Evolutionary conservation across 1,140 invertebrate species (phyloP), one percentile per base, ranked within the genome.

Genomic region (Teleogryllus occipitalis): DNA sequence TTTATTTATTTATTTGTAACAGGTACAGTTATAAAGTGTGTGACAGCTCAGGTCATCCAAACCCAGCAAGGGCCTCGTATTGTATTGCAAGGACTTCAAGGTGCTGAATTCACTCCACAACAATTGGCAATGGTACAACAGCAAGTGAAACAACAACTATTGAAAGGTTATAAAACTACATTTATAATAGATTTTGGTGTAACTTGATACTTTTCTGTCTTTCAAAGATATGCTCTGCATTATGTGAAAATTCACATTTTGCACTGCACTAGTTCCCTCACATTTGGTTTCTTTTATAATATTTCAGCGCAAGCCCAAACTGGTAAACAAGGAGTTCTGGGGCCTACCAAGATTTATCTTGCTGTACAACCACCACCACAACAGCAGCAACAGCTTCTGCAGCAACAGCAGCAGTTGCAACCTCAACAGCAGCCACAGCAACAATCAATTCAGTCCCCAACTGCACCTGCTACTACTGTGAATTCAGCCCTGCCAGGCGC

Each of bases 91-190:
- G 94, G 94, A 8, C 85, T 96, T 7, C 92, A 94, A 80, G 93
- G 93, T 0, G 91, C 93, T 76, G 92, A 94, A 81, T 92, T 96
- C 80, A 93, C 94, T 0, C 91, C 90, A 4, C 92, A 94, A 80
- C 94, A 96, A 85, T 83, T 95, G 76, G 89, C 91, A 0, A 88
- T 94, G 80, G 93, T 96, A 0, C 94, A 96, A 83, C 92, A 94
- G 82, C 94, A 96, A 88, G 94, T 96, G 2, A 96, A 95, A 86
- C 94, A 95, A 83, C 94, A 96, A 84, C 85, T 96, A 49, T 87
- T 95, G 49, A 95, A 95, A 91, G 93, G 93, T 94, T 85, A 85
- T 39, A 39, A 39, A 39, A 39, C 27, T 39, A 39, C 5, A 39
- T 39, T 39, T 39, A 39, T 39, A 39, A 5, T 39, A 39, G 27